Evolutionary conservation across 2,888 invertebrate genomes (phyloP).

Genomic region (Chromoteleia sp.): DNA sequence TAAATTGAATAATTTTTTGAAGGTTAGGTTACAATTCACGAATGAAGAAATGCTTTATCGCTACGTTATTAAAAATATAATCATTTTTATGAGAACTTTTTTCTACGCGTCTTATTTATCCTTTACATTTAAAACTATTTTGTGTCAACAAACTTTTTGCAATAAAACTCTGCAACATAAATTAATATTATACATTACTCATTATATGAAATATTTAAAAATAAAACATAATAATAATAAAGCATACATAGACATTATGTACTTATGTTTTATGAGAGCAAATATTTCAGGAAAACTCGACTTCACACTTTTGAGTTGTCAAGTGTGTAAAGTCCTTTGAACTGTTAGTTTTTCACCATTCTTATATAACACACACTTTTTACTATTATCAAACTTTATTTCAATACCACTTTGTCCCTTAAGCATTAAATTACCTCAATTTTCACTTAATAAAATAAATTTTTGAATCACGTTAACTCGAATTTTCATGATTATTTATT

Average conservation of each 20-base stretch:
- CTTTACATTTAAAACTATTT: too few species aligned
- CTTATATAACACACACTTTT: not conserved
- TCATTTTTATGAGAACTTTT: too few species aligned
- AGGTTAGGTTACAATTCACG: too few species aligned
- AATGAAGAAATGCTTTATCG: too few species aligned
- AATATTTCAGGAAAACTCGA: constrained; percentile 12
- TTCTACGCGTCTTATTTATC: too few species aligned
- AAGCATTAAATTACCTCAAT: not conserved
- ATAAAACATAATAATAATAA: not conserved
- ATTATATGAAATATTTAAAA: not conserved
- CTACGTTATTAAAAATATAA: too few species aligned
- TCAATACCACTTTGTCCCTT: not conserved
- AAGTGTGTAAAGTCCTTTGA: not conserved
- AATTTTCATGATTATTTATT: not conserved
- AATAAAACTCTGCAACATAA: too few species aligned
- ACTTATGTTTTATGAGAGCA: constrained; percentile 7
- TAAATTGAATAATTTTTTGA: too few species aligned
- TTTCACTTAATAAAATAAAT: too few species aligned
- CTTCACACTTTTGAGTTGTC: not conserved
- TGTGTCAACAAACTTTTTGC: too few species aligned
- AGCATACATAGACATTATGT: not conserved
- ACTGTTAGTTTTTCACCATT: not conserved
- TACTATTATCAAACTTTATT: not conserved
- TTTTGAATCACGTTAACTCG: too few species aligned
- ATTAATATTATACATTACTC: too few species aligned